Base-by-base conservation (phyloP, 1,140 invertebrate species). In the Diabrotica virgifera region DNA sequence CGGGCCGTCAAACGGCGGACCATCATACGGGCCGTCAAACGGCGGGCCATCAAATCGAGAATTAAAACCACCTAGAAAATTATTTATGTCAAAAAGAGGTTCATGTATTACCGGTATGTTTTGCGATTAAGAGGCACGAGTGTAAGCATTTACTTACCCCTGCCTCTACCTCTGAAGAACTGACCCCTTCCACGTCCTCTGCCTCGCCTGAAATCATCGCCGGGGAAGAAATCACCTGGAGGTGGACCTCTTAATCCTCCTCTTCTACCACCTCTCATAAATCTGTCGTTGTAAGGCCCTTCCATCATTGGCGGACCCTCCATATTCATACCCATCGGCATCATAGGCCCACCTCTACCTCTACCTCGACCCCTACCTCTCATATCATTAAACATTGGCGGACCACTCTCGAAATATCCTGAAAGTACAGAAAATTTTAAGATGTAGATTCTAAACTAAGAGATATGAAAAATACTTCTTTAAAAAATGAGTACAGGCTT, bases 141-240 rank as follows among this genome's bases (percentile, higher is more conserved):
- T 24, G 24, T 24, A 24, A 24, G 24, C 24, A 24, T 24, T 13
- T 50, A 66, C 37, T 70, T 46, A 64, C 66, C 62, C 54, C 69
- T 62, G 54, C 51, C 63, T 62, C 66, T 68, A 36, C 60, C 60
- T 54, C 60, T 62, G 36, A 64, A 64, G 51, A 52, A 59, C 71
- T 81, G 78, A 14, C 83, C 82, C 35, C 84, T 77, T 76, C 82
- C 83, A 76, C 83, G 77, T 55, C 81, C 81, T 63, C 79, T 76
- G 0, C 70, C 68, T 54, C 71, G 67, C 5, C 50, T 58, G 58
- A 59, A 65, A 54, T 65, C 63, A n/a, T 65, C 64, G 5, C 64
- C 40, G 3, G 66, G 69, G 54, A 52, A 66, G 51, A 71, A 71
- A 14, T 68, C 64, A 13, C 12, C 38, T 13, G 35, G 24, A 5